Percentiles rank a stretch among this genome's conserved stretches.
Conservation (phyloP, 2,113 vertebrate species). For the Stigmatopora nigra region DNA sequence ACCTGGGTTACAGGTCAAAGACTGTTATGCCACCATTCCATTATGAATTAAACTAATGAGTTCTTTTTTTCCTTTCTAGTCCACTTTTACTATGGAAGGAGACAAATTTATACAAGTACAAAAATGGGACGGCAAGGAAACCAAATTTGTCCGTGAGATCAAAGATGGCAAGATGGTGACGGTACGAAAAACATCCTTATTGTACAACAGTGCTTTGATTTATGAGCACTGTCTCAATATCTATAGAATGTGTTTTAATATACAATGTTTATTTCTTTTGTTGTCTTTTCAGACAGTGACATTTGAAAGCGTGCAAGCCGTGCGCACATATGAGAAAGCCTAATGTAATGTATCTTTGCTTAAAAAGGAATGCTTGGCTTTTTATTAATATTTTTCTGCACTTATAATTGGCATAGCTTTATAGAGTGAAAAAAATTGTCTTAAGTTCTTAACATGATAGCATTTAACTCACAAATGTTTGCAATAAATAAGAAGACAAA, state of each 20-base stretch:
- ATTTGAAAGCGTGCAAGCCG: slow-evolving; percentile 81
- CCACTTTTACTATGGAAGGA: slow-evolving; percentile 84
- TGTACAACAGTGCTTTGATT: not conserved
- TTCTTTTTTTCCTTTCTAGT: slow-evolving; percentile 59
- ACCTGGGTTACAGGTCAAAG: too few species aligned
- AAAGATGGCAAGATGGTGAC: slow-evolving; percentile 90
- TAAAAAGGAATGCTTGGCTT: not conserved
- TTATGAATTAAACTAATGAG: slow-evolving; percentile 79
- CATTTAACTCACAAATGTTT: not conserved
- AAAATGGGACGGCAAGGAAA: slow-evolving; percentile 95
- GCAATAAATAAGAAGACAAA: not conserved
- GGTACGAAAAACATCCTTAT: slow-evolving; percentile 70
- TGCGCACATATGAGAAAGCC: slow-evolving; percentile 92
- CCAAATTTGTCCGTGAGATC: slow-evolving; percentile 87
- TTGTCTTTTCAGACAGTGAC: slow-evolving; percentile 77
- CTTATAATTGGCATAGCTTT: not conserved
- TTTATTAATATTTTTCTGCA: not conserved
- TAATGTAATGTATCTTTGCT: slow-evolving; percentile 42
- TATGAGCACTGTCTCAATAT: not conserved
- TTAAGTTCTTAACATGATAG: not conserved
- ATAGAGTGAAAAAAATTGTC: not conserved
- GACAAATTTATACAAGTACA: slow-evolving; percentile 85
- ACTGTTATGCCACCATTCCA: too few species aligned
- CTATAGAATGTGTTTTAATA: too few species aligned
- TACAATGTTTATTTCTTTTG: slow-evolving; percentile 19